A percentile compares a stretch with the other conserved stretches of the same genome.
Evolutionary conservation across 2,888 invertebrate species (phyloP).

Genomic region (Yponomeuta sedellus): DNA sequence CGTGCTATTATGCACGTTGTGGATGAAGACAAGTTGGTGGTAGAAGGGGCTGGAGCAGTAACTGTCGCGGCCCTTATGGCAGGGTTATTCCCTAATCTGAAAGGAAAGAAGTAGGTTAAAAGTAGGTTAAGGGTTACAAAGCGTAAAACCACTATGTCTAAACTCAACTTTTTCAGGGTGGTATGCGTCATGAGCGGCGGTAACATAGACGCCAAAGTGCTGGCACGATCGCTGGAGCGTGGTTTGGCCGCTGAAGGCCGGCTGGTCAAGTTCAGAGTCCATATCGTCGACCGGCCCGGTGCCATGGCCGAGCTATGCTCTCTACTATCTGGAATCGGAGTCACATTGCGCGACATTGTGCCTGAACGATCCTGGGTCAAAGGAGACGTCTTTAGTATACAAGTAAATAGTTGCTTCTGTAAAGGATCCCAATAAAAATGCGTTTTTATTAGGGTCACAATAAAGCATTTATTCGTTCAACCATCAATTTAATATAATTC

Average conservation of each 20-base stretch:
- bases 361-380: conserved; percentile 97
- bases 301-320: conserved; percentile 90
- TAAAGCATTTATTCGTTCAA: too few species aligned
- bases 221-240: conserved; percentile 90
- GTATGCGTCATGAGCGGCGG: conserved; percentile 89
- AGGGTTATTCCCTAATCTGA: conserved; percentile 86
- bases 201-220: conserved; percentile 92
- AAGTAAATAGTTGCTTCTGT: conserved; percentile 34
- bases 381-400: conserved; percentile 84
- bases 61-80: conserved; percentile 88
- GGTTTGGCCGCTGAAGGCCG: conserved; percentile 94
- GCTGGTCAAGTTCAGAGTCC: conserved; percentile 74
- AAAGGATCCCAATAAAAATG: neutral
- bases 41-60: conserved; percentile 92
- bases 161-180: conserved; percentile 75
- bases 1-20: conserved; percentile 86
- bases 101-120: conserved; percentile 85
- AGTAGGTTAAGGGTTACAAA: conserved; percentile 28
- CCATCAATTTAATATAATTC: neutral
- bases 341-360: conserved; percentile 93
- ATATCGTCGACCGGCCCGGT: conserved; percentile 89
- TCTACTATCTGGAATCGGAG: conserved; percentile 83
- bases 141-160: neutral
- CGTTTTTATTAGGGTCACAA: too few species aligned
- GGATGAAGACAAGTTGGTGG: conserved; percentile 89